These are phyloP conservation scores for Yponomeuta malinellus DNA, from an alignment of 2,888 invertebrate species.

Conservation along the genomic window DNA sequence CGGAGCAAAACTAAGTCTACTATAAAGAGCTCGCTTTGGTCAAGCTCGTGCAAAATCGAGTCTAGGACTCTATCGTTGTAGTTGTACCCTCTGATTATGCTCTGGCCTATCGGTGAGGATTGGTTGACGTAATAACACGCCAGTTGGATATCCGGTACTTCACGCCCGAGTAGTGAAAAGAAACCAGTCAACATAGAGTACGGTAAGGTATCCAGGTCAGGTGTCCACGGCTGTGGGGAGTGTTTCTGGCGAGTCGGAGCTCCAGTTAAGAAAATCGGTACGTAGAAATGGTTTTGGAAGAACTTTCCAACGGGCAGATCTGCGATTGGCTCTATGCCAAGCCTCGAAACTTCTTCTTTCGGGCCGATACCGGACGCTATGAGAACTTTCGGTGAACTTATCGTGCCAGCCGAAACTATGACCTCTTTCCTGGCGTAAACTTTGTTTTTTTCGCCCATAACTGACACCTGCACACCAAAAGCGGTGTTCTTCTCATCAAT, in stretches of 20 bases:
- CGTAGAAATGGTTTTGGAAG: slow-evolving; percentile 4
- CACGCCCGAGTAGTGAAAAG: neutral
- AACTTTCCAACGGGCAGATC: slow-evolving; percentile 14
- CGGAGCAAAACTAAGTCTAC: slow-evolving; percentile 32
- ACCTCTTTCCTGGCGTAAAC: slow-evolving; percentile 14
- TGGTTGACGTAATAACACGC: slow-evolving; percentile 4
- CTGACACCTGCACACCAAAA: slow-evolving; percentile 13
- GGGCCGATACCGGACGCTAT: slow-evolving; percentile 15
- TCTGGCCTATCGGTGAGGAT: slow-evolving; percentile 27
- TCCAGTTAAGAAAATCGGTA: slow-evolving; percentile 1
- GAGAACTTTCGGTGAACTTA: slow-evolving; percentile 11
- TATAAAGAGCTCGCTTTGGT: slow-evolving; percentile 18
- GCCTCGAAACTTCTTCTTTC: neutral
- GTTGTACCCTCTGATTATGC: slow-evolving; percentile 4
- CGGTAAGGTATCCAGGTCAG: neutral
- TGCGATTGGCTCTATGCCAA: neutral
- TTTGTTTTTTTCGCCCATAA: neutral
- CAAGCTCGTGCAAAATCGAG: neutral
- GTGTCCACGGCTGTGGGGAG: neutral
- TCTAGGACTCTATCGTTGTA: slow-evolving; percentile 6
- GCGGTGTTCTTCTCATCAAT: slow-evolving; percentile 23
- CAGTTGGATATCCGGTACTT: slow-evolving; percentile 6
- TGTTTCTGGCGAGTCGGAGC: neutral
- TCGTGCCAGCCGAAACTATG: slow-evolving; percentile 12
- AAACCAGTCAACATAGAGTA: neutral